These are phyloP conservation scores for Sylvilagus floridanus DNA, from an alignment of 2,797 vertebrate species.

Conservation along the genomic window DNA sequence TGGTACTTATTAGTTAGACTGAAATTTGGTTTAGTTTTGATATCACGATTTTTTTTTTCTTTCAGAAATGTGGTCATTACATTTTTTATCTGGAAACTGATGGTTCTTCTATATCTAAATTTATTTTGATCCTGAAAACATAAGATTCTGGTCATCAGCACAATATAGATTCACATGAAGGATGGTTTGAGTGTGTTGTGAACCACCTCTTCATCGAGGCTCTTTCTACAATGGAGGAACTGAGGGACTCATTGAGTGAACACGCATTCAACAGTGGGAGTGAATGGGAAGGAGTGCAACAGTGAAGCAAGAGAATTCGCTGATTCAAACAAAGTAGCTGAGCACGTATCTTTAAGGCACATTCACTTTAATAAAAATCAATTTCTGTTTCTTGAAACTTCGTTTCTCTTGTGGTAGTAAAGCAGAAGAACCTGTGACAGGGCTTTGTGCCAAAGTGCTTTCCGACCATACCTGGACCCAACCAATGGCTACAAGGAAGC, in stretches of 20 bases:
- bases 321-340: not conserved
- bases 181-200: not conserved
- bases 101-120: not conserved
- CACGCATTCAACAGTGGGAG: not conserved
- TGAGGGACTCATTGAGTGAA: conserved; percentile 13
- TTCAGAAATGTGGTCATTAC: not conserved
- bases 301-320: not conserved
- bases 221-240: not conserved
- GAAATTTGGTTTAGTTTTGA: not conserved
- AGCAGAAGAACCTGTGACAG: not conserved
- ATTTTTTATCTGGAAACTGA: conserved; percentile 32
- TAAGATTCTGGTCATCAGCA: not conserved
- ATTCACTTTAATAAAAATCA: conserved; percentile 34
- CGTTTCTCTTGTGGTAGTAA: not conserved
- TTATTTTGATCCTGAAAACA: conserved; percentile 47
- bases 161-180: not conserved
- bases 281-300: not conserved
- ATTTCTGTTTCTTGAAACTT: conserved; percentile 39
- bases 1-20: not conserved
- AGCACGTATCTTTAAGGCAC: conserved; percentile 57
- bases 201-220: not conserved
- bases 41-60: not conserved
- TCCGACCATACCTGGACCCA: conserved; percentile 48
- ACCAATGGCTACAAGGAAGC: not conserved
- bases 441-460: conserved; percentile 9